Evolutionary conservation across 1,140 invertebrate species (phyloP), one percentile per base, ranked within the genome.

Genomic region (Popillia japonica): DNA sequence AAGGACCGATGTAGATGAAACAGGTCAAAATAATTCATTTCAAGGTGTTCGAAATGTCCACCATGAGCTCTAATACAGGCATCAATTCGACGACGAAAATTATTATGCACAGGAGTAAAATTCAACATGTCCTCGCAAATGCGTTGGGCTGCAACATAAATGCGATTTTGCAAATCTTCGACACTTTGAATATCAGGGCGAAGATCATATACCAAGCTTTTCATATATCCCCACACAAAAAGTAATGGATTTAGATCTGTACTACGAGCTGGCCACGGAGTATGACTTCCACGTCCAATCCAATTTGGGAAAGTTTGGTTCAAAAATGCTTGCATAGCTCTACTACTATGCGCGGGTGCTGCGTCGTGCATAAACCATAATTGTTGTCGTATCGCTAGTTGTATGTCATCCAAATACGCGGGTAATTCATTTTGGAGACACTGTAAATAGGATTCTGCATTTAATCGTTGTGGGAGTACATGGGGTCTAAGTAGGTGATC

Each of bases 301-400:
- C 2, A 48, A 2, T 1, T 2, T 48, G 44, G 10, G 44, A 48
- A 48, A 3, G 2, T 48, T 10, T 17, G 64, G 27, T 72, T 34
- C 6, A 2, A 72, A 72, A 72, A 23, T 72, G 9, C 2, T 23
- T 72, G 9, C 1, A 72, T 6, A 23, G 20, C 2, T 23, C 27
- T 79, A 42, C 61, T 80, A 68, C 72, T 78, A 77, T 82, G 77
- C 11, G 48, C 75, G 61, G 76, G 80, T 68, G 81, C 81, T n/a
- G 81, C 80, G 77, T 83, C 83, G 77, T 86, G 82, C 78, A 84
- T 82, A 40, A 82, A 84, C 82, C 82, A 85, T 79, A 84, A 81
- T 40, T 78, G 41, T 42, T 73, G 75, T 17, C 79, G 76, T 44
- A 82, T 76, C 6, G 81, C 80, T 41, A 83, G 75, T 78, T 79